Conservation (phyloP, 2,888 invertebrate genomes). For the Microctonus hyperodae region DNA sequence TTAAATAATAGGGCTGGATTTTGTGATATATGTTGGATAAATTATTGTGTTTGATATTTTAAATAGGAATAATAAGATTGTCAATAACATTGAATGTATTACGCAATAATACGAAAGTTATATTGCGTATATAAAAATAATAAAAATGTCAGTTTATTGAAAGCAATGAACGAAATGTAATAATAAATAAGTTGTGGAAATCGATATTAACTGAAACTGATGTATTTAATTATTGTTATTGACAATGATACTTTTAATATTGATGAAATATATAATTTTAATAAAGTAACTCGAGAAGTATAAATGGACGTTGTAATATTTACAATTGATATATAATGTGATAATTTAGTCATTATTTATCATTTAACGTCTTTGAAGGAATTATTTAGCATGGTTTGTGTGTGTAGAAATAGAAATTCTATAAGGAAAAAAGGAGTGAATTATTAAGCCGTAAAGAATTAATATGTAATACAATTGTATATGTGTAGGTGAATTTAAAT, state of each 20-base stretch:
- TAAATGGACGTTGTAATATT: too few relatives aligned
- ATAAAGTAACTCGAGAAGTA: too few relatives aligned
- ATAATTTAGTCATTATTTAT: neutral
- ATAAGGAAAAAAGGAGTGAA: neutral
- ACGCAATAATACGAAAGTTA: conserved; percentile 14
- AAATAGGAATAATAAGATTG: too few relatives aligned
- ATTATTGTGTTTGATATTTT: too few relatives aligned
- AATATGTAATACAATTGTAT: neutral
- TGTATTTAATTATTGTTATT: neutral
- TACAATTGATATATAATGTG: too few relatives aligned
- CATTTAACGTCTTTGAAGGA: neutral
- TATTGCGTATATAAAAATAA: neutral
- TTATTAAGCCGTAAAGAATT: neutral
- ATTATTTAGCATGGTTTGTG: neutral
- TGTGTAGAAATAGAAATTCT: neutral
- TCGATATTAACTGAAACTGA: neutral
- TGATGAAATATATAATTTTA: neutral
- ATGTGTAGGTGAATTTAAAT: neutral
- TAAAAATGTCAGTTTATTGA: conserved; percentile 30
- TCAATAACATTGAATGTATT: conserved; percentile 28
- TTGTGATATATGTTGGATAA: too few relatives aligned
- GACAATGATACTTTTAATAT: neutral
- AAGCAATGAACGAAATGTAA: conserved; percentile 18
- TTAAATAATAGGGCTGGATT: neutral
- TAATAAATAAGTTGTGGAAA: neutral